Base-by-base conservation (phyloP, 2,888 invertebrate species). In the Hylaea fasciaria region DNA sequence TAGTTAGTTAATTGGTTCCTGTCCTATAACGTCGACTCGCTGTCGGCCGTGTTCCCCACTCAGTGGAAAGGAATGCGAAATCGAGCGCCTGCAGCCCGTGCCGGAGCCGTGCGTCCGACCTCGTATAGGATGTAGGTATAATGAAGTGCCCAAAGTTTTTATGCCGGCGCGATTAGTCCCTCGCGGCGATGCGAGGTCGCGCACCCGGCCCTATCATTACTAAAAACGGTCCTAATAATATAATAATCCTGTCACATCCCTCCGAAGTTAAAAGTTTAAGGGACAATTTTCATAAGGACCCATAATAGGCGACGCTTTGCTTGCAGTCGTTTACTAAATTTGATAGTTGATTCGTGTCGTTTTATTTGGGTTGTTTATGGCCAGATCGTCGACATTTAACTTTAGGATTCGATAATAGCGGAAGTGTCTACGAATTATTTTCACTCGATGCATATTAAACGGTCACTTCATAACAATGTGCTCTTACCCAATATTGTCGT, bases 201-300 rank as follows among this genome's bases (percentile, higher is more conserved):
- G 81, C 74, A 80, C 78, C 78, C 82, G 80, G 76, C 88, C 89
- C 91, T 90, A 86, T 91, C 85, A 91, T 92, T 92, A 91, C 85
- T 76, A 81, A 89, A 86, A 91, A 87, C 87, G 91, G 80, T 89
- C 86, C 88, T 91, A 91, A 92, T 91, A 91, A 87, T 89, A 89
- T 92, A 92, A 92, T 91, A 87, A 86, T 84, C 87, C 87, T 91
- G 91, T 92, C 91, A 89, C 89, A 91, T 83, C 82, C 86, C 82
- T 87, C 80, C 73, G 76, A 76, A 69, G 80, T 81, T 83, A 87
- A 86, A 82, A 82, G 78, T 81, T 78, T 80, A 84, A 87, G 81
- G 85, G 91, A 91, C 91, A 91, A 91, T 89, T 87, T 90, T 80
- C 83, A 71, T 82, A 77, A 81, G 73, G 78, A 80, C 66, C 72